Conservation (phyloP, 2,888 invertebrate species). For the Hofmannophila pseudospretella region DNA sequence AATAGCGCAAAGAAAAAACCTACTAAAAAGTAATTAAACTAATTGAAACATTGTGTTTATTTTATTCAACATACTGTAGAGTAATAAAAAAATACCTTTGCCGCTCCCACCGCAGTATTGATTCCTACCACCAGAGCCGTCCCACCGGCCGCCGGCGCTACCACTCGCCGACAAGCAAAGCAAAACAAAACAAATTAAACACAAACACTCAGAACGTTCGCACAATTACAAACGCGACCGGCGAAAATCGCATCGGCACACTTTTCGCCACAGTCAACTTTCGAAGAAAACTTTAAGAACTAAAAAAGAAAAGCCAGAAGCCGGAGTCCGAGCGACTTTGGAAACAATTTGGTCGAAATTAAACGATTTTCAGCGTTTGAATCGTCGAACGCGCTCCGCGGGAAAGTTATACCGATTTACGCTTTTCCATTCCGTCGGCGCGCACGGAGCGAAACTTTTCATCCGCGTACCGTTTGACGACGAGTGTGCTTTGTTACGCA, state of each 20-base stretch:
- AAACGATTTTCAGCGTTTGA: constrained; percentile 23
- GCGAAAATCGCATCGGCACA: constrained; percentile 53
- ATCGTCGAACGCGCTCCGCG: constrained; percentile 46
- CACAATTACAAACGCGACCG: constrained; percentile 51
- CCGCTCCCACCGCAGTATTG: constrained; percentile 72
- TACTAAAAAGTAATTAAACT: not conserved
- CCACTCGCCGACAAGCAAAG: constrained; percentile 57
- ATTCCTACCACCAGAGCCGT: constrained; percentile 64
- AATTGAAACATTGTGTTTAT: not conserved
- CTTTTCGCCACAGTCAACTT: constrained; percentile 53
- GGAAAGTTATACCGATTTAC: constrained; percentile 64
- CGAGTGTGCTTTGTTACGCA: constrained; percentile 76
- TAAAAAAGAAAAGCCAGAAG: constrained; percentile 44
- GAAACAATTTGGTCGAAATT: constrained; percentile 9
- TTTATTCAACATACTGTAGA: constrained; percentile 7
- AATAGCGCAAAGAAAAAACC: too few species aligned
- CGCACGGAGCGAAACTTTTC: constrained; percentile 66
- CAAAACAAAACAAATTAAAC: constrained; percentile 66
- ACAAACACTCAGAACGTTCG: constrained; percentile 57
- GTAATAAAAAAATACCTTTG: constrained; percentile 57
- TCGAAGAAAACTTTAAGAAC: constrained; percentile 42
- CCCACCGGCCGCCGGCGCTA: constrained; percentile 44
- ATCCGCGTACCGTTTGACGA: constrained; percentile 54
- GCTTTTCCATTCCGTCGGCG: constrained; percentile 57
- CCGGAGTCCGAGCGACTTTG: constrained; percentile 19